Evolutionary conservation across 2,888 invertebrate species (phyloP), one percentile per base, ranked within the genome.

Genomic region (Idaea straminata): DNA sequence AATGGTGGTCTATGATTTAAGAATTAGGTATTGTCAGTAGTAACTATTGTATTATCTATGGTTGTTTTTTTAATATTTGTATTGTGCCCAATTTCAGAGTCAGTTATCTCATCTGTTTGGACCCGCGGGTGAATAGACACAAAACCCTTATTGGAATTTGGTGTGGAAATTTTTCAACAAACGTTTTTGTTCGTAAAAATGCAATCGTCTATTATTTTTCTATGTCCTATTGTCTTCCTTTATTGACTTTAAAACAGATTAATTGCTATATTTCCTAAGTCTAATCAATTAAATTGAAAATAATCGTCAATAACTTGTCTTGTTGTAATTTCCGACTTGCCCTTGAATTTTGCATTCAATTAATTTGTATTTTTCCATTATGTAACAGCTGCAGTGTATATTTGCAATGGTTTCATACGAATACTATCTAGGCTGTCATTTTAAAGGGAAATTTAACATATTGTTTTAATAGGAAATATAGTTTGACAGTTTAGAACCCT

Each of bases 1-100:
- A 65, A 65, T 59, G 58, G 58, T 16, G 5, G 58, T 6, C 15
- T 59, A 16, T 59, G 15, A 59, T 59, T 59, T 47, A 47, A 2
- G n/a, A 15, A 16, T 59, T 15, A 5, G n/a, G 58, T 59, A 59
- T 15, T n/a, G n/a, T 59, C 15, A 15, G 25, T 25, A 25, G 25
- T 25, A 25, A n/a, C n/a, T 25, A 3, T 25, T 25, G 3, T 25
- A 3, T 25, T 25, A 25, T 25, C 25, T 25, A 25, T 25, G 25
- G 25, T 25, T 3, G 25, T 25, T 25, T 25, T 25, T 25, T 25
- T 25, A 25, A 25, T 25, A 3, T 25, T 25, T 25, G 3, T 25
- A 25, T 25, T 25, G 25, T 25, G 25, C 25, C 25, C 25, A 25
- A 25, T 25, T 25, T 25, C 25, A 25, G 25, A 25, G 25, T 3